These are phyloP conservation scores for Falco concolor DNA, from an alignment of 2,797 vertebrate genomes.

Conservation along the genomic window DNA sequence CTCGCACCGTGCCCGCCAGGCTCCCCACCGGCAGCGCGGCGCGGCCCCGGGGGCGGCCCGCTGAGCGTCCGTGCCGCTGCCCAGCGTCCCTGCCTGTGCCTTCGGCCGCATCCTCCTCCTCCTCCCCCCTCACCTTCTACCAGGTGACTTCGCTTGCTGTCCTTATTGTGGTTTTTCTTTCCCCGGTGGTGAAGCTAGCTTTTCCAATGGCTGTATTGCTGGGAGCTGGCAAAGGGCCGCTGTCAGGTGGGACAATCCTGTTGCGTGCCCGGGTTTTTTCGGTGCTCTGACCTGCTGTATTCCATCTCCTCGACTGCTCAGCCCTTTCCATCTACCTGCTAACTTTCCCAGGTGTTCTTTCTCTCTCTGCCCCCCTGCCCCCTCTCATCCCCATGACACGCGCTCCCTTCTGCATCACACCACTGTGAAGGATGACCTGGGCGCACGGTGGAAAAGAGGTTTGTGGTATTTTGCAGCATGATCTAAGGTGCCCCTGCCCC, in stretches of 20 bases:
- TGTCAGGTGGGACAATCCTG: not conserved
- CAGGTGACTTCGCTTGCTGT: not conserved
- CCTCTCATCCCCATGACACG: not conserved
- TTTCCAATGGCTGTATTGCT: not conserved
- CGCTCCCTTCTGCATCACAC: accelerated
- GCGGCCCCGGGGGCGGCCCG: not conserved
- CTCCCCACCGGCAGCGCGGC: not conserved
- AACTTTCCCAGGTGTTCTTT: not conserved
- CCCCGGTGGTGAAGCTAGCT: not conserved
- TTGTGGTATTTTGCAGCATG: not conserved
- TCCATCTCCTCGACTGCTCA: not conserved
- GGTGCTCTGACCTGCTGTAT: not conserved
- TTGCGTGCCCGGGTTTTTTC: not conserved
- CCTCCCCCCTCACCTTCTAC: not conserved
- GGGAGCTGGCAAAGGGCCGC: not conserved
- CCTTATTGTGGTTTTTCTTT: accelerated
- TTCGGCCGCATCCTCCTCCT: not conserved
- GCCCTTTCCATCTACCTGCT: not conserved
- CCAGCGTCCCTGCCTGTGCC: not conserved
- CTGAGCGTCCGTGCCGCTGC: not conserved
- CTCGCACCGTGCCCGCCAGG: not conserved
- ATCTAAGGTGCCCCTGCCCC: not conserved
- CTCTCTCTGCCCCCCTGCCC: not conserved
- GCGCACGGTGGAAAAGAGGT: not conserved
- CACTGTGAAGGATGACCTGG: accelerated